Evolutionary conservation across 2,888 invertebrate species (phyloP), one percentile per base, ranked within the genome.

Genomic region (Theretra japonica): DNA sequence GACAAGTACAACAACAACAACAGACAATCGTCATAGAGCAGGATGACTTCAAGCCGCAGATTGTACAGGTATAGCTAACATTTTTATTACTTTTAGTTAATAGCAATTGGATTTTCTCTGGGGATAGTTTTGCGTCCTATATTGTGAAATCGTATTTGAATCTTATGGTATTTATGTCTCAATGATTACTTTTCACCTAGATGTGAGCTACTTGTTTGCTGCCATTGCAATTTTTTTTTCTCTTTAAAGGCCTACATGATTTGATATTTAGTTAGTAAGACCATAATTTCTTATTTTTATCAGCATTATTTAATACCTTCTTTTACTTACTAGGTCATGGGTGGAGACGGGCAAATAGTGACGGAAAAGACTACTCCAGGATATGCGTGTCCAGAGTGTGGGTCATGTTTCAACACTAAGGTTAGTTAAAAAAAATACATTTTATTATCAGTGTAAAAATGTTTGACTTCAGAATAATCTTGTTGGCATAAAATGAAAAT

Each of bases 361-460:
- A 74, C 91, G 1, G 94, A 95, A 70, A 94, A 94, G 70, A 77
- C 89, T 2, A 82, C 90, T 4, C 90, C 94, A 0, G 93, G 90
- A 0, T 94, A 94, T 69, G 88, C 89, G 2, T 95, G 95, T 81
- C 93, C 93, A 0, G 95, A 95, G 74, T 95, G 95, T 71, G 95
- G 94, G 0, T 94, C 94, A 2, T 95, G 95, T 83, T 95, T 95
- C 76, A 94, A 95, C 75, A 94, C 89, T 1, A 94, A 95, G 92
- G 94, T 94, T 75, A 15, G 41, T 41, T 11, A 15, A 41, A 33
- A 33, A 11, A 33, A 33, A 41, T 15, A 41, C 15, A 11, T 41
- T 41, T 41, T 11, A 11, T 11, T 41, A 41, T 11, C 11, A 53
- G 0, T 56, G 30, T 48, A n/a, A 25, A n/a, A n/a, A n/a, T n/a